A percentile compares a stretch with the other conserved stretches of the same genome.
These are phyloP conservation scores for Thelaira solivaga DNA, from an alignment of 2,888 invertebrate genomes.

Conservation along the genomic window DNA sequence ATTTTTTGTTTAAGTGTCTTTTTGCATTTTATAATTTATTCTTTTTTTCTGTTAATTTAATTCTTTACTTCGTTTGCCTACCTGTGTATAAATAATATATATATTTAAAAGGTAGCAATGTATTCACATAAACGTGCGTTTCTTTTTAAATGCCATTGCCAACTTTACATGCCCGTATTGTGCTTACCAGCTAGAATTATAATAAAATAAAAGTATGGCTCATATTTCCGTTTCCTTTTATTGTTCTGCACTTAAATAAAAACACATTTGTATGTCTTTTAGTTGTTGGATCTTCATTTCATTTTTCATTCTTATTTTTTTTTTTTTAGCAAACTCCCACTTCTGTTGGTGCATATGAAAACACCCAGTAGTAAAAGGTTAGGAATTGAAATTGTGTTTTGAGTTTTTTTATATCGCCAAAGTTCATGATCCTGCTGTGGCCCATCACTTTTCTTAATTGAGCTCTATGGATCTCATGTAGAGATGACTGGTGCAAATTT, in stretches of 20 bases:
- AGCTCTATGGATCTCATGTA: no score
- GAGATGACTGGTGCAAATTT: no score
- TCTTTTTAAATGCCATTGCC: conserved; percentile 3
- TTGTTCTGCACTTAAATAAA: conserved; percentile 41
- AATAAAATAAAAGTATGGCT: conserved; percentile 56
- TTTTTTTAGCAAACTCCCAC: conserved; percentile 12
- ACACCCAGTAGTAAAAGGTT: conserved; percentile 23
- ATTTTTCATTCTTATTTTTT: not conserved
- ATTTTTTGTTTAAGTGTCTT: no score
- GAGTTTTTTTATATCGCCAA: no score
- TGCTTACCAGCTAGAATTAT: conserved; percentile 55
- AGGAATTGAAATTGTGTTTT: no score
- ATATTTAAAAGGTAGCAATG: conserved; percentile 17
- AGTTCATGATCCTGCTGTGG: no score
- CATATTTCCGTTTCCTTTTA: conserved; percentile 46
- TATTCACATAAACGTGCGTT: conserved; percentile 30
- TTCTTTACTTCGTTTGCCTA: conserved; percentile 19
- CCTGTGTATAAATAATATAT: conserved; percentile 32
- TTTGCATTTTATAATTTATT: not conserved
- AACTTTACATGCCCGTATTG: conserved; percentile 27
- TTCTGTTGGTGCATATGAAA: not conserved
- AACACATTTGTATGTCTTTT: conserved; percentile 42
- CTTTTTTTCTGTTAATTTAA: not conserved
- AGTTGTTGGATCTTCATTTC: conserved; percentile 17
- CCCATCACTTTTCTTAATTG: no score